Base-by-base conservation (phyloP, 2,888 invertebrate genomes). In the Drosophila demipolita region DNA sequence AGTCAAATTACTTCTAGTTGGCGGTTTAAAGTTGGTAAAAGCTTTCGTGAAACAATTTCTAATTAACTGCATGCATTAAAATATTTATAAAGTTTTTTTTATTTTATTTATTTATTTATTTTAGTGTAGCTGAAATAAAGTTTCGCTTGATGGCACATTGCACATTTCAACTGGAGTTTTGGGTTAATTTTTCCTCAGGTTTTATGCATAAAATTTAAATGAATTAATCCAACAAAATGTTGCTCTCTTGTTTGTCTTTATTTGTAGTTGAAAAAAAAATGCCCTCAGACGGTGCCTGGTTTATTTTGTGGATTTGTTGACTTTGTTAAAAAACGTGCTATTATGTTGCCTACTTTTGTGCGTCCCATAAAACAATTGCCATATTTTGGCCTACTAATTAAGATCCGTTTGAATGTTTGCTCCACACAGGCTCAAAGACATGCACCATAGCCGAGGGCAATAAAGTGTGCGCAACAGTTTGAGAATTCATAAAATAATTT, bases 291-390 rank as follows among this genome's bases (percentile, higher is more conserved):
- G 23, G 8, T 42, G 42, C 42, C 23, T 45, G 9, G 58, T 9
- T 33, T 23, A 8, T 48, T 48, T 48, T 48, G 54, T 35, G 55
- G 33, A 26, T 55, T 38, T 29, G 55, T 45, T 72, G 63, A 55
- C 65, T 52, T 65, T 50, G 45, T 8, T 9, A 23, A 20, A 55
- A 50, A 72, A 49, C 42, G 65, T 26, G n/a, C 35, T 33, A 45
- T 73, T 63, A 11, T 59, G 62, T 63, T 79, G 80, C 80, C 55
- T 75, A 75, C 75, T 70, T 80, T 75, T 79, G 55, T 63, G 76
- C 58, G 70, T 36, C 7, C 23, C 35, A 26, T 42, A 76, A 55
- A 45, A 66, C 54, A n/a, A 36, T 58, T 48, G 26, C 20, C 33
- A 33, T 55, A 15, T 32, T 71, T 60, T 23, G 59, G 38, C 36